Evolutionary conservation across 2,797 vertebrate genomes (phyloP).

Genomic region (Cynopterus sphinx): DNA sequence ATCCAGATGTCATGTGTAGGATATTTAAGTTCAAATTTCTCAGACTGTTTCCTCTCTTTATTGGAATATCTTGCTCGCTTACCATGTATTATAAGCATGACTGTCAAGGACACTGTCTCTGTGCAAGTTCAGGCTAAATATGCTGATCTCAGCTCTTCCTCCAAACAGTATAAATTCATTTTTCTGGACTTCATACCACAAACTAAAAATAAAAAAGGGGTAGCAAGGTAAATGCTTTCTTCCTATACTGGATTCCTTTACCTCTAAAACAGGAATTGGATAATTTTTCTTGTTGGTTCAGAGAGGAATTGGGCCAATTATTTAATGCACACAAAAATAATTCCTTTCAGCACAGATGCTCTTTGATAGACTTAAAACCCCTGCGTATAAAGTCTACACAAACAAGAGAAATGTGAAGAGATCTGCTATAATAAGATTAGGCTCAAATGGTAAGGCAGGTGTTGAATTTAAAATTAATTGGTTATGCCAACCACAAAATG

Average conservation of each 20-base stretch:
- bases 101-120: not conserved
- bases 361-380: conserved; percentile 66
- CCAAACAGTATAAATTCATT: conserved; percentile 7
- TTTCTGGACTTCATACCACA: not conserved
- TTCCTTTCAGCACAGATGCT: conserved; percentile 40
- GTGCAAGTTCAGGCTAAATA: not conserved
- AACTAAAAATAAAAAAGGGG: not conserved
- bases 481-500: not conserved
- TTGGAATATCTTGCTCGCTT: not conserved
- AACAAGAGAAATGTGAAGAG: conserved; percentile 58
- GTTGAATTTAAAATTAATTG: conserved; percentile 60
- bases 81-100: not conserved
- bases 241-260: not conserved
- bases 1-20: not conserved
- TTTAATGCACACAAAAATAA: conserved; percentile 60
- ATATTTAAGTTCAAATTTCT: not conserved
- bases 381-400: conserved; percentile 54
- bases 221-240: not conserved
- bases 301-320: conserved; percentile 23
- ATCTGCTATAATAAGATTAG: conserved; percentile 66
- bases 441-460: conserved; percentile 57
- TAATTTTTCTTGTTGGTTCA: conserved; percentile 34
- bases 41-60: not conserved
- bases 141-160: conserved; percentile 29
- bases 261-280: conserved; percentile 19